These are phyloP conservation scores for Lycocorax pyrrhopterus DNA, from an alignment of 2,113 vertebrate species.

Conservation along the genomic window DNA sequence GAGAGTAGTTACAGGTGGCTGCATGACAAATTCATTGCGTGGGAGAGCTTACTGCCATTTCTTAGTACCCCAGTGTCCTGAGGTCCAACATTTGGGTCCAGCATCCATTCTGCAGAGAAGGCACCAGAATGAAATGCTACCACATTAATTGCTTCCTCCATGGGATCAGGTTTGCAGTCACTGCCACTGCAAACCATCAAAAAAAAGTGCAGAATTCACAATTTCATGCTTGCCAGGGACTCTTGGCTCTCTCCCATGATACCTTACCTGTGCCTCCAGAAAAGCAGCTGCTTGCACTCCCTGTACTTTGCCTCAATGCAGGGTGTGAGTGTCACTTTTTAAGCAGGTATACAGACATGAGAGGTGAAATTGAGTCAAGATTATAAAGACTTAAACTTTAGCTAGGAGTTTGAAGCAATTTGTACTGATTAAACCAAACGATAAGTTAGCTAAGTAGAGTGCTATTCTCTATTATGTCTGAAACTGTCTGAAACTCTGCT, in stretches of 20 bases:
- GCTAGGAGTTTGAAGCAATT: too few relatives aligned
- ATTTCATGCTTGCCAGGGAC: neutral
- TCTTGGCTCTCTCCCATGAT: neutral
- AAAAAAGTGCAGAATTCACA: neutral
- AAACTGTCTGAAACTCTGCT: too few relatives aligned
- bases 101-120: neutral
- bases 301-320: neutral
- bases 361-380: neutral
- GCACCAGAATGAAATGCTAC: neutral
- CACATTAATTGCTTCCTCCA: neutral
- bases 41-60: neutral
- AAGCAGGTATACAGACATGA: neutral
- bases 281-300: rapidly evolving
- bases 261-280: neutral
- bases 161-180: neutral
- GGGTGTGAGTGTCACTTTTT: neutral
- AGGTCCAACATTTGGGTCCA: neutral
- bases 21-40: rapidly evolving
- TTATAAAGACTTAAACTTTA: too few relatives aligned
- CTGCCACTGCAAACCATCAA: neutral
- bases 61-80: neutral
- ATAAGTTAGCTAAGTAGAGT: too few relatives aligned
- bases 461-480: too few relatives aligned
- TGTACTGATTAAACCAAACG: too few relatives aligned
- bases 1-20: neutral